Evolutionary conservation across 2,113 vertebrate species (phyloP).

Genomic region (Bufo gargarizans): DNA sequence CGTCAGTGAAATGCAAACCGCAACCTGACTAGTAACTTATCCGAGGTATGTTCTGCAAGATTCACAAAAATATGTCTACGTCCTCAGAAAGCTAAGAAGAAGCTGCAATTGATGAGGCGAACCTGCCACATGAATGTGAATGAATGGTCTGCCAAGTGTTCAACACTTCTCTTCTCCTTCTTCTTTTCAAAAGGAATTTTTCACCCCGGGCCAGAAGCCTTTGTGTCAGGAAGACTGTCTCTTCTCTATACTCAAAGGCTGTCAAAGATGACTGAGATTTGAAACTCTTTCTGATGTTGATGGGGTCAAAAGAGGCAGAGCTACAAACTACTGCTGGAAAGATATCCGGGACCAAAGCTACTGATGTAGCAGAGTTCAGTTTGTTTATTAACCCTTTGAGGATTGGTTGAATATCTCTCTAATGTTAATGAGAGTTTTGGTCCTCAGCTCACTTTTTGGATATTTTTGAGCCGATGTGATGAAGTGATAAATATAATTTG

Average conservation of each 20-base stretch:
- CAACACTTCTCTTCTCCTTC: slow-evolving; percentile 64
- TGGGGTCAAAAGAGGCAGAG: slow-evolving; percentile 78
- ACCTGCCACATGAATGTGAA: slow-evolving; percentile 74
- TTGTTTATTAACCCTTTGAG: background rate
- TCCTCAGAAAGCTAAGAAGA: slow-evolving; percentile 68
- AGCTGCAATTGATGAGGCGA: slow-evolving; percentile 65
- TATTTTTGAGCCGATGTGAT: background rate
- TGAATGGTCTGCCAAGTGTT: slow-evolving; percentile 72
- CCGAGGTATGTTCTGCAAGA: slow-evolving; percentile 64
- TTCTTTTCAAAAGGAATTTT: slow-evolving; percentile 81
- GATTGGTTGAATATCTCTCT: background rate
- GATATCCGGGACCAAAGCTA: slow-evolving; percentile 66
- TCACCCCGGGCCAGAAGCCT: slow-evolving; percentile 82
- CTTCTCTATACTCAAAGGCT: slow-evolving; percentile 84
- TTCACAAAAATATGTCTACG: slow-evolving; percentile 64
- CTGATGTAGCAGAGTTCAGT: slow-evolving; percentile 44
- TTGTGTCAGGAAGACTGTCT: slow-evolving; percentile 83
- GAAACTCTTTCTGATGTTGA: slow-evolving; percentile 83
- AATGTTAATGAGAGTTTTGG: background rate
- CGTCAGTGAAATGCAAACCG: slow-evolving; percentile 34
- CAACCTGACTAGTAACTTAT: slow-evolving; percentile 57
- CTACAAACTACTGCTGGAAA: slow-evolving; percentile 72
- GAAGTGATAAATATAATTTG: background rate
- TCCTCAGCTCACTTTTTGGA: background rate
- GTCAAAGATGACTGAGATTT: slow-evolving; percentile 84